Evolutionary conservation across 2,113 vertebrate species (phyloP).

Genomic region (Cisticola juncidis): DNA sequence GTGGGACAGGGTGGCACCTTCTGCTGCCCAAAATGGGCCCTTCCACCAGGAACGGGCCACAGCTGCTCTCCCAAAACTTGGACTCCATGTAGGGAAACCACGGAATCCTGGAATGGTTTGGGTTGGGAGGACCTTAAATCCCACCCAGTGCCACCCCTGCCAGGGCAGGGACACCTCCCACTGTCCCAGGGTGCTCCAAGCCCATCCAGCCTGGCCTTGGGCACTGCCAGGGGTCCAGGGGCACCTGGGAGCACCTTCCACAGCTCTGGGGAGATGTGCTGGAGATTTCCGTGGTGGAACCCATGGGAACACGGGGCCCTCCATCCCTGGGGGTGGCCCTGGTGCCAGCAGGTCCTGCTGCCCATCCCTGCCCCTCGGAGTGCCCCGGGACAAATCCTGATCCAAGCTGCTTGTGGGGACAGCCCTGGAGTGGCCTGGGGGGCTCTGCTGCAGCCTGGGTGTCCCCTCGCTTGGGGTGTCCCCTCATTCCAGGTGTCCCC

Average conservation of each 20-base stretch:
- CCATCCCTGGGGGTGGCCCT: rapidly evolving
- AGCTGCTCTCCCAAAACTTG: rapidly evolving
- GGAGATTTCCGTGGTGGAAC: rapidly evolving
- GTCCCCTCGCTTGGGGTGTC: too few relatives aligned
- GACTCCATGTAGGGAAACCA: rapidly evolving
- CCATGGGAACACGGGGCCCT: rapidly evolving
- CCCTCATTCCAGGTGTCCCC: rapidly evolving
- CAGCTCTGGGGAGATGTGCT: not conserved
- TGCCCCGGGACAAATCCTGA: rapidly evolving
- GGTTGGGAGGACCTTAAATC: not conserved
- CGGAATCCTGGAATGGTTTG: not conserved
- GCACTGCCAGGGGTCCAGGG: not conserved
- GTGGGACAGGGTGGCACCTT: not conserved
- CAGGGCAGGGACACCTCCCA: not conserved
- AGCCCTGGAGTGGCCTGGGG: not conserved
- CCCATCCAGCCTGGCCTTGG: not conserved
- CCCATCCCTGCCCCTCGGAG: rapidly evolving
- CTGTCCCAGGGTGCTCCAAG: not conserved
- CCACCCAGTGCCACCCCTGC: not conserved
- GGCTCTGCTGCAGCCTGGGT: not conserved
- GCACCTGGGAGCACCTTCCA: rapidly evolving
- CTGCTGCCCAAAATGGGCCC: not conserved
- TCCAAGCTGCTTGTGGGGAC: rapidly evolving
- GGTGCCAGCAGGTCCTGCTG: not conserved
- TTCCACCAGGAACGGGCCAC: rapidly evolving